Percentiles rank a stretch among this genome's conserved stretches.
Conservation (phyloP, 2,888 invertebrate species). For the Drosophila acutilabella region DNA sequence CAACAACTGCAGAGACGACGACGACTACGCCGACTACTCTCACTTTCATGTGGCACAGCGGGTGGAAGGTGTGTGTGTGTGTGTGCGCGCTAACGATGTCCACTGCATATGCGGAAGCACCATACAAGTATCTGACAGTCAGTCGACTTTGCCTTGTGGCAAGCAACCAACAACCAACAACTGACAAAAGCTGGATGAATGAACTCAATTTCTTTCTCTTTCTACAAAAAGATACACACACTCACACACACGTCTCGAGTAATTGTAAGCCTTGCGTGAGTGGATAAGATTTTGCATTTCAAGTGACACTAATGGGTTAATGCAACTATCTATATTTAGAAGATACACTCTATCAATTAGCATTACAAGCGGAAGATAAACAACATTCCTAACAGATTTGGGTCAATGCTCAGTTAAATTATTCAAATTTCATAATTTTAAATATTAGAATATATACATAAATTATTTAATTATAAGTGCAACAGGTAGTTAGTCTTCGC, state of each 20-base stretch:
- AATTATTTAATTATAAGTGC: neutral
- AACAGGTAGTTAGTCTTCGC: constrained; percentile 23
- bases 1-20: constrained; percentile 16
- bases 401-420: constrained; percentile 11
- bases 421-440: too few species aligned
- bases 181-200: constrained; percentile 67
- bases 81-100: constrained; percentile 37
- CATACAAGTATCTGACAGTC: constrained; percentile 14
- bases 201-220: constrained; percentile 47
- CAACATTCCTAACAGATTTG: constrained; percentile 1
- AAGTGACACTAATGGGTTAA: constrained; percentile 70
- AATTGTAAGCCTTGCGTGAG: constrained; percentile 38
- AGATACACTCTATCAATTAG: constrained; percentile 27
- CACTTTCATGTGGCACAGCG: constrained; percentile 61
- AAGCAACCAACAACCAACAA: constrained; percentile 15
- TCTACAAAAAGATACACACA: constrained; percentile 7
- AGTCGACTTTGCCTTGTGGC: constrained; percentile 8
- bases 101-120: constrained; percentile 69
- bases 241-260: neutral
- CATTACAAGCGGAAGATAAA: constrained; percentile 5
- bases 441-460: neutral
- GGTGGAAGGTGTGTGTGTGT: constrained; percentile 5
- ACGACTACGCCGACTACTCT: constrained; percentile 45
- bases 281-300: constrained; percentile 42
- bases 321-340: constrained; percentile 60